These are phyloP conservation scores for Sebastolobus altivelis DNA, from an alignment of 2,797 vertebrate genomes.

Conservation along the genomic window DNA sequence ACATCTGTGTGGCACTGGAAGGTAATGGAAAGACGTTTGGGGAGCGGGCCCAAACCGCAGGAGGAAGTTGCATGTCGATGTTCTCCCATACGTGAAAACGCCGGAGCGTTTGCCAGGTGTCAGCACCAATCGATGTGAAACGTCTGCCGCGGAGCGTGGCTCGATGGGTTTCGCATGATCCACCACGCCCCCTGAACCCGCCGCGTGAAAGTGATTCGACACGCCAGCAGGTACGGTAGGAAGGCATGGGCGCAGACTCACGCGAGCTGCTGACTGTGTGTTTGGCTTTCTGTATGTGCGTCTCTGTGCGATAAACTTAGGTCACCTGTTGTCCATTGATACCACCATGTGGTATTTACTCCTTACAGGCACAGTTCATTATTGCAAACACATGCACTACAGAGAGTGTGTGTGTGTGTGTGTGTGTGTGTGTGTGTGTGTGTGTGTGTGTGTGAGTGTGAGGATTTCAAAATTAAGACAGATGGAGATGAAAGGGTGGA, in stretches of 20 bases:
- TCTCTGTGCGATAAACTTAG: conserved; percentile 46
- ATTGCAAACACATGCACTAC: conserved; percentile 69
- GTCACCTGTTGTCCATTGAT: conserved; percentile 68
- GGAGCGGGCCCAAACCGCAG: conserved; percentile 66
- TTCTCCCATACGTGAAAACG: conserved; percentile 76
- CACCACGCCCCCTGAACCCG: conserved; percentile 27
- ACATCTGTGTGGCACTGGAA: conserved; percentile 61
- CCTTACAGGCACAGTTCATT: conserved; percentile 41
- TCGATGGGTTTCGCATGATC: conserved; percentile 49
- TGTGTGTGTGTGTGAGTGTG: background rate
- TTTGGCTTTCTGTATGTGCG: conserved; percentile 4
- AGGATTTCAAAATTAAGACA: conserved; percentile 13
- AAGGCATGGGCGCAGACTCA: conserved; percentile 25
- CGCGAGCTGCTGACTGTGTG: conserved; percentile 27
- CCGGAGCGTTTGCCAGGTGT: conserved; percentile 73
- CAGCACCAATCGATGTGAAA: conserved; percentile 69
- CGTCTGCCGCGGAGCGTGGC: conserved; percentile 23
- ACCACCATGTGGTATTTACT: conserved; percentile 40
- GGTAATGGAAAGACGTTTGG: conserved; percentile 71
- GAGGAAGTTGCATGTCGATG: conserved; percentile 75
- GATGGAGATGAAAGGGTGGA: conserved; percentile 50
- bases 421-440: background rate
- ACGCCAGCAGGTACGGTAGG: conserved; percentile 48
- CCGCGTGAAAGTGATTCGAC: conserved; percentile 70
- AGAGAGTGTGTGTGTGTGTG: background rate